Evolutionary conservation across 2,888 invertebrate genomes (phyloP).

Genomic region (Leptinotarsa peninsularis): DNA sequence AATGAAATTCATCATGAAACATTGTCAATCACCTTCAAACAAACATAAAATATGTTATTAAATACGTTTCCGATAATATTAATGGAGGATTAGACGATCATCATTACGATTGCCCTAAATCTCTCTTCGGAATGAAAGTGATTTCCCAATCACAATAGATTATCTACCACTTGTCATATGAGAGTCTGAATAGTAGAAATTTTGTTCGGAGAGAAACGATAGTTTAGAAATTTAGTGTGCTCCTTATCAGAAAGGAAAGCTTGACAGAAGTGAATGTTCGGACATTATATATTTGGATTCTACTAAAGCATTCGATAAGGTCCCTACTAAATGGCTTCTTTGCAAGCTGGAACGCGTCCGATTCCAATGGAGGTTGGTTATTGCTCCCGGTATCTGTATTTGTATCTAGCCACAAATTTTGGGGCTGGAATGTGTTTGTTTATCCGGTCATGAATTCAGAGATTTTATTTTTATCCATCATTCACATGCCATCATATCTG

Average conservation of each 20-base stretch:
- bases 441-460: neutral
- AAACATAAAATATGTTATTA: too few species aligned
- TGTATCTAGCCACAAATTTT: conserved; percentile 9
- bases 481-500: neutral
- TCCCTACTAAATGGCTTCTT: conserved; percentile 31
- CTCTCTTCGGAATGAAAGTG: neutral
- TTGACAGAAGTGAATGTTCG: conserved; percentile 31
- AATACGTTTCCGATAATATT: too few species aligned
- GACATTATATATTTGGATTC: conserved; percentile 37
- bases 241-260: conserved; percentile 30
- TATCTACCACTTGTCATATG: neutral
- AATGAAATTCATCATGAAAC: too few species aligned
- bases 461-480: neutral
- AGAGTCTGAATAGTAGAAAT: neutral
- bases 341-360: conserved; percentile 26
- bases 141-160: neutral
- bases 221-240: conserved; percentile 25
- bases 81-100: too few species aligned
- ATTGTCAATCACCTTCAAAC: too few species aligned
- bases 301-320: conserved; percentile 35
- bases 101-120: neutral
- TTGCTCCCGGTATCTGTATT: conserved; percentile 15
- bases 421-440: neutral
- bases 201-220: conserved; percentile 12
- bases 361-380: conserved; percentile 18